Evolutionary conservation across 2,888 invertebrate species (phyloP).

Genomic region (Caenorhabditis sp.): DNA sequence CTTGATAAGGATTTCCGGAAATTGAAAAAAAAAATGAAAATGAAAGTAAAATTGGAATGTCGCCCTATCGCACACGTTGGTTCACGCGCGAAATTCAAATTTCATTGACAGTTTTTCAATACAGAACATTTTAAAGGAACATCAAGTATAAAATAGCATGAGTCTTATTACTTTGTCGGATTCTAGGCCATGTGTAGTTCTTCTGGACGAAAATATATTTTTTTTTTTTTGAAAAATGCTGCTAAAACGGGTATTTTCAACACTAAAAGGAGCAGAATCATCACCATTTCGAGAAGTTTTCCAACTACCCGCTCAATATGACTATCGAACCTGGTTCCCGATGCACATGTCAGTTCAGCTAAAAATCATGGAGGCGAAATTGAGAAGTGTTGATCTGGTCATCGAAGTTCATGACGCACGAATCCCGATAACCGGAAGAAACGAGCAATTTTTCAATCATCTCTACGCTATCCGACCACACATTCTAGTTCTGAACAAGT

Average conservation of each 20-base stretch:
- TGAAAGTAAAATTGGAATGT: too few relatives aligned
- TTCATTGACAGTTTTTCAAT: too few relatives aligned
- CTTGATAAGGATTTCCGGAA: too few relatives aligned
- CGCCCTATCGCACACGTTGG: too few relatives aligned
- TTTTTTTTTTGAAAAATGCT: background rate
- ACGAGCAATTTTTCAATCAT: slow-evolving; percentile 60
- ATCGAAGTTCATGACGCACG: slow-evolving; percentile 70
- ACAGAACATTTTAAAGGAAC: too few relatives aligned
- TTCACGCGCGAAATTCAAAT: too few relatives aligned
- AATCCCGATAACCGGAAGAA: slow-evolving; percentile 69
- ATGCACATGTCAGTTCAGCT: slow-evolving; percentile 68
- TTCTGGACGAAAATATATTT: background rate
- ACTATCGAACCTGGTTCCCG: slow-evolving; percentile 59
- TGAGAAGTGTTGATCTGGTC: slow-evolving; percentile 64
- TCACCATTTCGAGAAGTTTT: slow-evolving; percentile 38
- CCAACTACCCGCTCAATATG: slow-evolving; percentile 42
- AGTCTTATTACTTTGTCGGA: too few relatives aligned
- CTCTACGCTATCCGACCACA: slow-evolving; percentile 67
- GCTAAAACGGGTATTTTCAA: slow-evolving; percentile 5
- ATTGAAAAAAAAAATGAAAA: too few relatives aligned
- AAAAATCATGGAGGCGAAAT: slow-evolving; percentile 66
- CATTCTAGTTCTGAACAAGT: slow-evolving; percentile 68
- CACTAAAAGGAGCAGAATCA: background rate
- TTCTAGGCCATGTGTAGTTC: slow-evolving; percentile 1
- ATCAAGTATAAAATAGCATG: too few relatives aligned